Base-by-base conservation (phyloP, 2,113 vertebrate species). In the Megaceryle maxima region DNA sequence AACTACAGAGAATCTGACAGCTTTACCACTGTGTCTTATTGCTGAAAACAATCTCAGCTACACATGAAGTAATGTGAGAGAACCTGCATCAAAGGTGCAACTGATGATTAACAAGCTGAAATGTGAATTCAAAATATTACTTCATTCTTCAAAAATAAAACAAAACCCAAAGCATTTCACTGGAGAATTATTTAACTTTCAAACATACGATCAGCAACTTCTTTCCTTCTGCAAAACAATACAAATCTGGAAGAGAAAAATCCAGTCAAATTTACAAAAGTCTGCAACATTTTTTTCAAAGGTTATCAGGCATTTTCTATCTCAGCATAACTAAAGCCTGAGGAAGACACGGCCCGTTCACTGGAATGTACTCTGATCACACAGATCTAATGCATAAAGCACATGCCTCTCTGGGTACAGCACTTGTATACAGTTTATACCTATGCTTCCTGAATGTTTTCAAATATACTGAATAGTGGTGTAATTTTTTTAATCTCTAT, bases 231-330 rank as follows among this genome's bases (percentile, higher is more conserved):
- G 22, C 17, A 73, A 87, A 82, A 50, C 7, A 81, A 31, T 60
- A 53, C 25, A 63, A 85, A 68, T 10, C 2, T 5, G 22, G 1
- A 41, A 55, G 31, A 51, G 43, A 39, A n/a, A 37, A 25, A 37
- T 2, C 8, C 63, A 66, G 22, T 6, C 33, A 62, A 43, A 72
- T 72, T 93, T 53, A 59, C 8, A 73, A 25, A 88, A 87, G 57
- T 20, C 51, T 39, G 70, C n/a, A 79, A 16, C 43, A 59, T 33
- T 39, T 66, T 81, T 85, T 66, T 56, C 37, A 20, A 64, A 90
- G 44, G 48, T 88, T 92, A 96, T 96, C 86, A 92, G 43, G 75
- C 88, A 33, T 55, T 87, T 95, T 81, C 76, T 86, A 46, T 64
- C 60, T 84, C 73, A 93, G 83, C 83, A 56, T 48, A 94, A 50